phyloP scores from a whole-genome alignment of 2,888 invertebrate species.

The Scaptomyza reducta region DNA sequence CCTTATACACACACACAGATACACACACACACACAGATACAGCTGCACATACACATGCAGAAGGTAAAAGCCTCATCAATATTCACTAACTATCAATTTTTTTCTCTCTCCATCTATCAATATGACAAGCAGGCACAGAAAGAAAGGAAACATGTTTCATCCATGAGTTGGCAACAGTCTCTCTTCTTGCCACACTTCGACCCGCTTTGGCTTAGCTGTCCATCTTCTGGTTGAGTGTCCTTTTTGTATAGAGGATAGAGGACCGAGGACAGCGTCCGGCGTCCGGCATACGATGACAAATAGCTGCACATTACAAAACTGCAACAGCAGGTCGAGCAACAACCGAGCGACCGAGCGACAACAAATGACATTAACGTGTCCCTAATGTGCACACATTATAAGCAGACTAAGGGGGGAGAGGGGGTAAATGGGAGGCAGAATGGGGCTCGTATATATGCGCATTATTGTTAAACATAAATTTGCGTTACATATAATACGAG shows the following conservation, averaged over 20 bases:
- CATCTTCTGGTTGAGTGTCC: constrained; percentile 15
- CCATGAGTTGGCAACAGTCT: background rate
- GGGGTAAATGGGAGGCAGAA: background rate
- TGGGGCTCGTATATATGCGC: constrained; percentile 57
- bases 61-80: constrained; percentile 8
- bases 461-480: constrained; percentile 78
- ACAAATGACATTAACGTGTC: constrained; percentile 57
- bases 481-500: constrained; percentile 50
- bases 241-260: constrained; percentile 9
- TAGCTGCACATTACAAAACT: constrained; percentile 60
- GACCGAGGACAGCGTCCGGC: too few species aligned
- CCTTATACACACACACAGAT: background rate
- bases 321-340: constrained; percentile 55
- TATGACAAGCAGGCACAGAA: constrained; percentile 1
- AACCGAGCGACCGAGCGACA: constrained; percentile 8
- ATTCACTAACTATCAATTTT: constrained; percentile 8
- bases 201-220: constrained; percentile 23
- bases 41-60: too few species aligned
- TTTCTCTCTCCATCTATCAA: constrained; percentile 1
- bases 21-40: background rate
- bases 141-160: constrained; percentile 12
- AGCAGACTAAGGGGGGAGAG: background rate
- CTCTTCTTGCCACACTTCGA: background rate
- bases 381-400: constrained; percentile 70
- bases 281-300: constrained; percentile 61